These are phyloP conservation scores for Macaria notata DNA, from an alignment of 2,888 invertebrate species.

Conservation along the genomic window DNA sequence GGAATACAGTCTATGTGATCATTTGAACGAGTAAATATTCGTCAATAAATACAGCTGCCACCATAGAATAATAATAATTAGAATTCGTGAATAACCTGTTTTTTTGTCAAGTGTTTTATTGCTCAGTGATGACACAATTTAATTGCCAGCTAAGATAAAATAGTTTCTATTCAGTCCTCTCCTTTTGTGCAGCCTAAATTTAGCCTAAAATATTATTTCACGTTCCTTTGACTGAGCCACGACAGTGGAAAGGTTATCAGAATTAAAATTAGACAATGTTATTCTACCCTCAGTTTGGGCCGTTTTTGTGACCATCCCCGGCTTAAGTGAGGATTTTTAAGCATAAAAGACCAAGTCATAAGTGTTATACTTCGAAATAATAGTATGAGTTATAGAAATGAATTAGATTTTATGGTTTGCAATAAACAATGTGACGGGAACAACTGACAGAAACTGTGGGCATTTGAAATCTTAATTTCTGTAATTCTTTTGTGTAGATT, in stretches of 20 bases:
- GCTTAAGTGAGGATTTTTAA: constrained; percentile 24
- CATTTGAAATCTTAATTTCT: not conserved
- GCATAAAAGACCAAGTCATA: constrained; percentile 20
- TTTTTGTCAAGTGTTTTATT: too few species aligned
- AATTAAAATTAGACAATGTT: constrained; percentile 7
- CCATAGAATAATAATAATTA: too few species aligned
- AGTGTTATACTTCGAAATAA: constrained; percentile 12
- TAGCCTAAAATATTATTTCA: not conserved
- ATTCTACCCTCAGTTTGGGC: constrained; percentile 12
- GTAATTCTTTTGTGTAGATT: too few species aligned
- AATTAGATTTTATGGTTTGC: constrained; percentile 13
- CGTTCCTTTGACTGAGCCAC: not conserved
- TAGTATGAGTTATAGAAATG: constrained; percentile 11
- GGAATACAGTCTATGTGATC: too few species aligned
- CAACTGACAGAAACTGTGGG: constrained; percentile 3
- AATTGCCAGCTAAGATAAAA: too few species aligned
- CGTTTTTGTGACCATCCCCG: constrained; percentile 25
- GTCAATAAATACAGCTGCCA: too few species aligned
- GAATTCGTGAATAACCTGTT: too few species aligned
- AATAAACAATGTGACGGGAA: constrained; percentile 3
- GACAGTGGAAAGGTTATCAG: constrained; percentile 6
- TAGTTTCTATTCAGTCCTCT: too few species aligned
- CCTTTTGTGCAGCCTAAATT: too few species aligned
- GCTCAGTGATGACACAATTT: too few species aligned
- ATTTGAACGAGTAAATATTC: too few species aligned